Percentiles rank a stretch among this genome's conserved stretches.
These are phyloP conservation scores for Hozukius guyotensis DNA, from an alignment of 2,797 vertebrate species.

Conservation along the genomic window DNA sequence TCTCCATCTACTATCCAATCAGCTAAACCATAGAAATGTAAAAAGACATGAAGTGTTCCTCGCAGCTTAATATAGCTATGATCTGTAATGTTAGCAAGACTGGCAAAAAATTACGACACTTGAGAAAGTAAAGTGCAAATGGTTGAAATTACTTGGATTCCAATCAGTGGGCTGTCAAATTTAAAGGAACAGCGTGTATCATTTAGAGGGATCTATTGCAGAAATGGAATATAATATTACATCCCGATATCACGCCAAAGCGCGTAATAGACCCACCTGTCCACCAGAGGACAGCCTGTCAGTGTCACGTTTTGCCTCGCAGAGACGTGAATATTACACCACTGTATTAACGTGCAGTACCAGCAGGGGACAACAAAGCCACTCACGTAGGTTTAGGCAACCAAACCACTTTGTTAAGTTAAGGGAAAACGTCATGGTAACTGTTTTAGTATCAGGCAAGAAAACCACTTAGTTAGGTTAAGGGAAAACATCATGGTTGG, in stretches of 20 bases:
- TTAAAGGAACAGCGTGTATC: neutral
- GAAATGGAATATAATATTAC: neutral
- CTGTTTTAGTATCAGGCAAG: too few relatives aligned
- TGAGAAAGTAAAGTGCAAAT: neutral
- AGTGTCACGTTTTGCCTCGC: neutral
- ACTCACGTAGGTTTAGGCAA: neutral
- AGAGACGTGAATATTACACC: neutral
- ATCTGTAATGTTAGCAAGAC: neutral
- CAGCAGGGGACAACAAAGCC: too few relatives aligned
- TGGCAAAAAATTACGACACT: neutral
- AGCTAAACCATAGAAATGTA: constrained; percentile 9
- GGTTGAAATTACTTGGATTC: neutral
- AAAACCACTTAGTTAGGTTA: too few relatives aligned
- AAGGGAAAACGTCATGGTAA: neutral
- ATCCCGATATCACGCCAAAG: neutral
- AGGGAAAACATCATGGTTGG: too few relatives aligned
- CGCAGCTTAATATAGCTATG: neutral
- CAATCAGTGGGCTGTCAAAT: neutral
- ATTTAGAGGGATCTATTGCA: neutral
- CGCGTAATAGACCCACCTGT: neutral
- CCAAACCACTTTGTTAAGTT: neutral
- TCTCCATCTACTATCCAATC: constrained; percentile 14
- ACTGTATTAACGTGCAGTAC: too few relatives aligned
- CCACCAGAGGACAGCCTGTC: neutral
- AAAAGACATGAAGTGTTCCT: neutral